Conservation (phyloP, 2,888 invertebrate genomes). For the Scaptomyza reducta region DNA sequence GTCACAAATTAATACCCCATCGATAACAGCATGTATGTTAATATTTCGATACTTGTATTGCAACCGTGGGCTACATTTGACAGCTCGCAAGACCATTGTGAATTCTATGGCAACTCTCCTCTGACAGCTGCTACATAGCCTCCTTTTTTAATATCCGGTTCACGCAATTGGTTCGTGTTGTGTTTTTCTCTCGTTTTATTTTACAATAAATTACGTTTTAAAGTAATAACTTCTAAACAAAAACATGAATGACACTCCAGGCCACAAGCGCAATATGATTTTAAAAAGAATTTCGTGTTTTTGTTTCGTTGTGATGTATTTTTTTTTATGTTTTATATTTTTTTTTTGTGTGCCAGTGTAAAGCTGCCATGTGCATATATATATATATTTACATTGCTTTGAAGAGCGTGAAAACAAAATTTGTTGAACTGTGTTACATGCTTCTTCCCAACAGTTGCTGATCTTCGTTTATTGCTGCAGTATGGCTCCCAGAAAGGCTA, state of each 20-base stretch:
- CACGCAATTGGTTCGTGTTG: conserved; percentile 81
- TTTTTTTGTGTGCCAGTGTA: conserved; percentile 13
- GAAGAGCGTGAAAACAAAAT: conserved; percentile 24
- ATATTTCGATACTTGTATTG: conserved; percentile 8
- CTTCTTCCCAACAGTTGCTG: conserved; percentile 9
- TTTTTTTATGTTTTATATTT: conserved; percentile 5
- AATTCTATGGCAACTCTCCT: conserved; percentile 35
- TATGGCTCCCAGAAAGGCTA: conserved; percentile 98
- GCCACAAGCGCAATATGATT: conserved; percentile 13
- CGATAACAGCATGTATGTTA: background rate
- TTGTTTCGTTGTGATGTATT: conserved; percentile 34
- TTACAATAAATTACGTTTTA: conserved; percentile 42
- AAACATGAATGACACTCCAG: conserved; percentile 35
- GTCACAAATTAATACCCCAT: background rate
- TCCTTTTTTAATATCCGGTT: conserved; percentile 84
- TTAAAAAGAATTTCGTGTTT: conserved; percentile 38
- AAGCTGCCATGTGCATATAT: conserved; percentile 44
- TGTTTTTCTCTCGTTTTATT: conserved; percentile 55
- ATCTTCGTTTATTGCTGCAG: background rate
- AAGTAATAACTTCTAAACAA: conserved; percentile 31
- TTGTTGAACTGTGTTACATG: conserved; percentile 38
- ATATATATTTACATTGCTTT: background rate
- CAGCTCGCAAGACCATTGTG: conserved; percentile 39
- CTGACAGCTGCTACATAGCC: conserved; percentile 58
- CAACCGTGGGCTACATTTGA: conserved; percentile 30